Percentiles rank a stretch among this genome's conserved stretches.
Evolutionary conservation across 2,113 vertebrate species (phyloP).

Genomic region (Pteronura brasiliensis): DNA sequence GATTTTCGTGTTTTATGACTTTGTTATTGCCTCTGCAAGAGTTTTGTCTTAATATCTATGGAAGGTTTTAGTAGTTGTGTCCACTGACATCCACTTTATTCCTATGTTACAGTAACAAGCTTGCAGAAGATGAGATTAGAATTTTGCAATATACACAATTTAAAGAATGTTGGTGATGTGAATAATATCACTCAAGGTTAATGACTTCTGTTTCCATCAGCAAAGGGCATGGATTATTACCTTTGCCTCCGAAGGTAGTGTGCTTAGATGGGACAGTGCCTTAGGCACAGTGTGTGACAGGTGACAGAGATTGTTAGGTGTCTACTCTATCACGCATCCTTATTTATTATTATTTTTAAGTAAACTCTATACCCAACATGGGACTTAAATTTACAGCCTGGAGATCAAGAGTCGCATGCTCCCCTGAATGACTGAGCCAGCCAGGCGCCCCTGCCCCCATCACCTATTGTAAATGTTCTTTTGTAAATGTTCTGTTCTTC

Average conservation of each 20-base stretch:
- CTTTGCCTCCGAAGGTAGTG: neutral
- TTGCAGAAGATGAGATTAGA: neutral
- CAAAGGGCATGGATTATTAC: neutral
- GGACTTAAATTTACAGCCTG: neutral
- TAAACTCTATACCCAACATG: neutral
- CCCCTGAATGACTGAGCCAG: neutral
- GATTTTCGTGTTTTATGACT: neutral
- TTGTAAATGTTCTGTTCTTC: neutral
- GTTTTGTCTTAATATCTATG: slow-evolving; percentile 36
- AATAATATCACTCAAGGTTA: neutral
- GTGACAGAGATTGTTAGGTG: neutral
- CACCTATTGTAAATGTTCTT: neutral
- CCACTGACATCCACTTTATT: neutral
- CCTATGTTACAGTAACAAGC: neutral
- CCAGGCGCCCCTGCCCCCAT: neutral
- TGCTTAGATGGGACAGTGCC: neutral
- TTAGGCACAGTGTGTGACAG: neutral
- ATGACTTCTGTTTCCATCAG: neutral
- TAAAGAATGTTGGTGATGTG: neutral
- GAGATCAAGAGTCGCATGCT: neutral
- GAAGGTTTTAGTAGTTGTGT: neutral
- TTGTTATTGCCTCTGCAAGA: slow-evolving; percentile 20
- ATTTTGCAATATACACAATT: neutral
- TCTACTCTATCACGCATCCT: neutral
- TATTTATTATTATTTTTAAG: neutral